These are phyloP conservation scores for Diarsia dahlii DNA, from an alignment of 2,888 invertebrate genomes.

Conservation along the genomic window DNA sequence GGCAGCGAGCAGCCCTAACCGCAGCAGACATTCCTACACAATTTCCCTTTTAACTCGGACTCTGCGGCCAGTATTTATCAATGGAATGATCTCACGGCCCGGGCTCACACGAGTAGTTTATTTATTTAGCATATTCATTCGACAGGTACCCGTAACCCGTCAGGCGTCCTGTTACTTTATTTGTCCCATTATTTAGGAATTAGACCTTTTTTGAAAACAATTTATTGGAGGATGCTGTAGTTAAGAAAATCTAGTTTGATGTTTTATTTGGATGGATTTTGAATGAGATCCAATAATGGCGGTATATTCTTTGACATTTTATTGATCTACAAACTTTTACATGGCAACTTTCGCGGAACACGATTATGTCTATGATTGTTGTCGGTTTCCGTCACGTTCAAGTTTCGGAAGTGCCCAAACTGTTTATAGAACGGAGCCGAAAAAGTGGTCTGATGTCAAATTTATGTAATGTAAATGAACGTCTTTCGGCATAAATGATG, in stretches of 20 bases:
- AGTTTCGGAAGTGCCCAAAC: conserved; percentile 8
- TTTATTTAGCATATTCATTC: conserved; percentile 74
- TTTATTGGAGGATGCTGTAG: conserved; percentile 46
- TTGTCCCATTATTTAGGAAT: conserved; percentile 58
- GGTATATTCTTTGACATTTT: not conserved
- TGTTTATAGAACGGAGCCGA: not conserved
- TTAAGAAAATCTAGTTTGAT: conserved; percentile 12
- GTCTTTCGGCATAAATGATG: not conserved
- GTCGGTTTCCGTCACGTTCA: conserved; percentile 7
- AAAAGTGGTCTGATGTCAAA: not conserved
- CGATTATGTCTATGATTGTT: not conserved
- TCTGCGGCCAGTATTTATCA: conserved; percentile 80
- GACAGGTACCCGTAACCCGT: conserved; percentile 64
- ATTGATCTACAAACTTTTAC: not conserved
- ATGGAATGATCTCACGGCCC: conserved; percentile 82
- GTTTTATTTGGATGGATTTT: conserved; percentile 6
- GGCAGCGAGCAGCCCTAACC: conserved; percentile 72
- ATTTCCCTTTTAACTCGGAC: conserved; percentile 87
- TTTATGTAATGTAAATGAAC: not conserved
- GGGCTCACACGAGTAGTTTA: conserved; percentile 76
- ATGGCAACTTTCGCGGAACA: conserved; percentile 9
- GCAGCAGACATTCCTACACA: conserved; percentile 83
- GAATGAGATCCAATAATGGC: not conserved
- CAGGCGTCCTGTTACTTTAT: conserved; percentile 58
- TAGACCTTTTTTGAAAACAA: conserved; percentile 45